Percentiles rank a stretch among this genome's conserved stretches.
These are phyloP conservation scores for Eremophila alpestris DNA, from an alignment of 2,797 vertebrate genomes.

Conservation along the genomic window DNA sequence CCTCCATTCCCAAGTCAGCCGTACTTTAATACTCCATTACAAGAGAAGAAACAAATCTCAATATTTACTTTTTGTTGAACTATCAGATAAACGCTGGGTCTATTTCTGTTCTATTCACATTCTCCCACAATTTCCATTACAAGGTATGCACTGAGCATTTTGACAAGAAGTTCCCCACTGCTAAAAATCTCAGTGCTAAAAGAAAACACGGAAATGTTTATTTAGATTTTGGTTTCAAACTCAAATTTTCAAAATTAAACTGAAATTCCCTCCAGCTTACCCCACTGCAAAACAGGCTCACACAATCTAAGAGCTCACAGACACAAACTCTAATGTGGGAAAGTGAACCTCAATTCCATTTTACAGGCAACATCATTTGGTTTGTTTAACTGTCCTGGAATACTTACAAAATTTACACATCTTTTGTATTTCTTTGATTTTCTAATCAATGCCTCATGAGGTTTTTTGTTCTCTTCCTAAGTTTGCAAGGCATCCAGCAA, in stretches of 20 bases:
- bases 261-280: background rate
- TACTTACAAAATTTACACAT: background rate
- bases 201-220: background rate
- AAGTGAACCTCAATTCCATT: background rate
- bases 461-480: background rate
- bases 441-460: background rate
- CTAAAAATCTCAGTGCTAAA: background rate
- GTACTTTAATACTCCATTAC: conserved; percentile 50
- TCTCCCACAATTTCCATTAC: conserved; percentile 66
- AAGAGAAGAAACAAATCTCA: conserved; percentile 58
- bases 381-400: background rate
- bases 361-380: background rate
- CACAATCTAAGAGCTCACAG: background rate
- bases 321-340: background rate
- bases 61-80: conserved; percentile 64
- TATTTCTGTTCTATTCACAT: conserved; percentile 65
- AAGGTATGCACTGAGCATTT: conserved; percentile 38
- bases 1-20: background rate
- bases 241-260: background rate
- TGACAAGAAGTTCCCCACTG: conserved; percentile 5
- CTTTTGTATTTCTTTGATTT: background rate
- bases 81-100: conserved; percentile 60
- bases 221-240: conserved; percentile 14
- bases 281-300: background rate
- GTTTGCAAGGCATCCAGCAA: background rate